These are phyloP conservation scores for Ceuthmochares aereus DNA, from an alignment of 2,113 vertebrate species.

Conservation along the genomic window DNA sequence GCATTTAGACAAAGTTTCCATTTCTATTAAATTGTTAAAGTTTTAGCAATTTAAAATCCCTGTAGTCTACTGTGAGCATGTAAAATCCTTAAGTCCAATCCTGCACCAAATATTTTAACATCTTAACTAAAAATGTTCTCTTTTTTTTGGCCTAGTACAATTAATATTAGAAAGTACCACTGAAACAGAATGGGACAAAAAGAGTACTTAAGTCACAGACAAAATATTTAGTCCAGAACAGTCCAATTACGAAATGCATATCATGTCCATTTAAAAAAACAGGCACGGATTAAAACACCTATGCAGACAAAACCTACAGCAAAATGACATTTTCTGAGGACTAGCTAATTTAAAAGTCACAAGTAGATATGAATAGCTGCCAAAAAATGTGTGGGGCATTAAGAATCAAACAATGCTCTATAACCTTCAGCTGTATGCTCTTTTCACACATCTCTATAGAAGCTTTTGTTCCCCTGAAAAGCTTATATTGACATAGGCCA, in stretches of 20 bases:
- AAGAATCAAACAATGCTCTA: background rate
- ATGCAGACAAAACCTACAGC: background rate
- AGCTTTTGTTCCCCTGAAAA: background rate
- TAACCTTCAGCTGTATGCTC: background rate
- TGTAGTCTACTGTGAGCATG: background rate
- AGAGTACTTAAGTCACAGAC: background rate
- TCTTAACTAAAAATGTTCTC: background rate
- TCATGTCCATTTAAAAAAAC: background rate
- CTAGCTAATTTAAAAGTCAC: constrained; percentile 1
- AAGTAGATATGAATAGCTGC: background rate
- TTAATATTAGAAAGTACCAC: background rate
- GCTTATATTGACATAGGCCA: background rate
- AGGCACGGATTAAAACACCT: background rate
- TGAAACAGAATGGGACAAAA: background rate
- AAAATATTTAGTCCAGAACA: background rate
- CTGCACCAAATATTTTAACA: background rate
- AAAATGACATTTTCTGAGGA: background rate
- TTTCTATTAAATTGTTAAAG: background rate
- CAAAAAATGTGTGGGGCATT: background rate
- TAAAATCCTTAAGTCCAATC: background rate
- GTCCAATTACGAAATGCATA: background rate
- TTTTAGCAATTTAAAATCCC: background rate
- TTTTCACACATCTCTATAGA: background rate
- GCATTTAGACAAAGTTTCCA: background rate
- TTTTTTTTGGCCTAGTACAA: background rate